A percentile compares a stretch with the other conserved stretches of the same genome.
phyloP scores from a whole-genome alignment of 2,113 vertebrate genomes.

The Catharus bicknelli region DNA sequence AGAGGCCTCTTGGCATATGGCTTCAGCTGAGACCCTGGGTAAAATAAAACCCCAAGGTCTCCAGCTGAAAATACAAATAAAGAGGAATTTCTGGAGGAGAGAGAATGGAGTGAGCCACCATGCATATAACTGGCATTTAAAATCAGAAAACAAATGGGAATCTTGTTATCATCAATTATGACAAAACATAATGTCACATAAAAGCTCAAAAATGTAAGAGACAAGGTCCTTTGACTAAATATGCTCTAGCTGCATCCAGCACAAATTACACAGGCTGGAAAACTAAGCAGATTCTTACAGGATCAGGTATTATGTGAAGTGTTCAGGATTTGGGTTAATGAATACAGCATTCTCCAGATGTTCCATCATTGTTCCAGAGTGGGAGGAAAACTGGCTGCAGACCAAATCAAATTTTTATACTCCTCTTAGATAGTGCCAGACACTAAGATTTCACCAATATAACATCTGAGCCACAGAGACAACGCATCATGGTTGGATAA shows the following conservation, averaged over 20 bases:
- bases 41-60: constrained; percentile 53
- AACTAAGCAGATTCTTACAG: constrained; percentile 39
- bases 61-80: constrained; percentile 42
- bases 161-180: constrained; percentile 36
- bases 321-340: constrained; percentile 46
- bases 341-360: constrained; percentile 58
- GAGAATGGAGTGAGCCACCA: neutral
- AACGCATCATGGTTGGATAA: constrained; percentile 36
- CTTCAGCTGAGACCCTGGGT: constrained; percentile 35
- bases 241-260: neutral
- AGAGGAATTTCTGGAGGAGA: constrained; percentile 24
- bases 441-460: constrained; percentile 60
- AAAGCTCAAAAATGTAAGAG: constrained; percentile 2
- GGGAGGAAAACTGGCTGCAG: constrained; percentile 56
- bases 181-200: neutral
- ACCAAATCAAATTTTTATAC: constrained; percentile 64
- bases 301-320: constrained; percentile 34
- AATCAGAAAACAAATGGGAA: constrained; percentile 30
- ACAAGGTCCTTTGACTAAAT: neutral
- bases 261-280: constrained; percentile 3
- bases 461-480: constrained; percentile 47
- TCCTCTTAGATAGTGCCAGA: constrained; percentile 64
- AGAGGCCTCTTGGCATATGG: constrained; percentile 60
- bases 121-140: constrained; percentile 14
- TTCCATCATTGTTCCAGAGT: constrained; percentile 53